Evolutionary conservation across 1,140 invertebrate species (phyloP), one percentile per base, ranked within the genome.

Genomic region (Onthophagus taurus): DNA sequence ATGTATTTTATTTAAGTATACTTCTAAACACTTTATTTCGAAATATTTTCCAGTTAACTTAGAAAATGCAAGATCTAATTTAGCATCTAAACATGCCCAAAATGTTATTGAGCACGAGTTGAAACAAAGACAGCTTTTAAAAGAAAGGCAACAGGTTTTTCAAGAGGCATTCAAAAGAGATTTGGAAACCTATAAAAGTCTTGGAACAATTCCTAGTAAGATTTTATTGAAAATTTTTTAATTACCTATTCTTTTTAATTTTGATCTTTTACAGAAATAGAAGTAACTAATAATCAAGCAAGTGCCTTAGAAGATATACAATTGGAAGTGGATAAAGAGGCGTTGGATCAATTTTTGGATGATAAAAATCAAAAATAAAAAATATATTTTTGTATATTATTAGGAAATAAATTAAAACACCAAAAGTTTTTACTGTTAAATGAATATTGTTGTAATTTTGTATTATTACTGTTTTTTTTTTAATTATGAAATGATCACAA

Each of bases 161-260:
- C 72, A 76, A 45, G 72, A 80, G 58, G 77, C 72, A n/a, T 83
- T 83, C 60, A 71, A 76, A 60, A 70, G 74, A 54, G 78, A 83
- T 58, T 47, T 83, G 29, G 65, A 77, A 41, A 70, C 72, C 44
- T 82, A 75, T 49, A 80, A 78, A 61, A 67, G 64, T 44, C 70
- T 76, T 42, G 78, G 78, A 45, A 67, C 66, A n/a, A 66, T 78
- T 42, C 72, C 72, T 51, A 72, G 77, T 79, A 67, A 68, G 70
- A 14, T 35, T 13, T 35, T 16, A 35, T 35, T 2, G 11, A 17
- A 17, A 35, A 35, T 35, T 11, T 14, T n/a, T n/a, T n/a, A n/a
- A n/a, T n/a, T n/a, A n/a, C n/a, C n/a, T n/a, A n/a, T n/a, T n/a
- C n/a, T n/a, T n/a, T n/a, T 26, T 26, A 3, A 20, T 20, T 26